phyloP scores from a whole-genome alignment of 2,797 vertebrate species.

The Gadopsis marmoratus region DNA sequence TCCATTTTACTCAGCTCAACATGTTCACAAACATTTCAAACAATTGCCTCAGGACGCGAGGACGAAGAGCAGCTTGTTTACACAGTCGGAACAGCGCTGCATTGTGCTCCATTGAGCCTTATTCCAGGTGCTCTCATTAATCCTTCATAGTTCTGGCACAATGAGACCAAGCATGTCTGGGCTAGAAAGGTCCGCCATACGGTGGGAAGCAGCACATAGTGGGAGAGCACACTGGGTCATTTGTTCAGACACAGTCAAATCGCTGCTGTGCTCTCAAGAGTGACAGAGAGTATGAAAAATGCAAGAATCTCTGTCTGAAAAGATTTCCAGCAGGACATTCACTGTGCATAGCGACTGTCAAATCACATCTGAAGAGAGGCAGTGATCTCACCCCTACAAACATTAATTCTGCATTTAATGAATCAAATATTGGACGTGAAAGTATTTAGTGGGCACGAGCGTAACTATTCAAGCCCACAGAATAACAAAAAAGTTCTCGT shows the following conservation, averaged over 20 bases:
- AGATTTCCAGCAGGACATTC: conserved; percentile 19
- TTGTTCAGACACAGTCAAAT: conserved; percentile 51
- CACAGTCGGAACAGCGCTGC: conserved; percentile 55
- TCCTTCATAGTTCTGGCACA: conserved; percentile 61
- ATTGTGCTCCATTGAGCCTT: conserved; percentile 65
- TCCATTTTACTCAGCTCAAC: neutral
- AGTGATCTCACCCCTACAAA: neutral
- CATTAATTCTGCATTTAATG: conserved; percentile 7
- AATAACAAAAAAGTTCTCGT: neutral
- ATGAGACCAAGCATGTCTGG: conserved; percentile 56
- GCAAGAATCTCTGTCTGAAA: conserved; percentile 31
- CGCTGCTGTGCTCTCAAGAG: conserved; percentile 22
- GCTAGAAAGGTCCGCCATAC: conserved; percentile 41
- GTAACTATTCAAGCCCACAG: neutral
- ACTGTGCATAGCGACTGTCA: conserved; percentile 19
- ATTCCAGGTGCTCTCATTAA: conserved; percentile 73
- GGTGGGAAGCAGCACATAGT: conserved; percentile 27
- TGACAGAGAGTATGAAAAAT: conserved; percentile 44
- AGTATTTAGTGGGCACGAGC: neutral
- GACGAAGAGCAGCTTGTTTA: conserved; percentile 57
- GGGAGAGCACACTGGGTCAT: conserved; percentile 54
- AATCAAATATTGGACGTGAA: conserved; percentile 15
- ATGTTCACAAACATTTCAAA: conserved; percentile 23
- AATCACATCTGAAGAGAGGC: conserved; percentile 34
- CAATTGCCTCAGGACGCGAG: conserved; percentile 35